Evolutionary conservation across 2,888 invertebrate species (phyloP).

Genomic region (Lepas anatifera): DNA sequence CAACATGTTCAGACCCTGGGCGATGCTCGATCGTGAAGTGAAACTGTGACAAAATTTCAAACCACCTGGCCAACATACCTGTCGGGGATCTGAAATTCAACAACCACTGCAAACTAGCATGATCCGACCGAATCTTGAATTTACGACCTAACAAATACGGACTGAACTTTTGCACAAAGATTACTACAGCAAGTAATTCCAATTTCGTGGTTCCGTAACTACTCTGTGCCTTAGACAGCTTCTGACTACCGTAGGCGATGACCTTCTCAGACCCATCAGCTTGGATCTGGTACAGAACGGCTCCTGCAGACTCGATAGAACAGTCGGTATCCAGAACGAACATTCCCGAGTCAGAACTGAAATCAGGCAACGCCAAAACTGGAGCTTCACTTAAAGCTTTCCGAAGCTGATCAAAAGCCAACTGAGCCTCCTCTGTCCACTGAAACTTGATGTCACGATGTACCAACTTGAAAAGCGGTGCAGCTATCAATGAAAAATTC

Average conservation of each 20-base stretch:
- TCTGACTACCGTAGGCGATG: neutral
- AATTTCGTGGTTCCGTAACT: neutral
- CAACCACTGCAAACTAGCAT: neutral
- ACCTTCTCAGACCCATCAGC: neutral
- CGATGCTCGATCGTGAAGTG: neutral
- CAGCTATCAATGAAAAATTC: neutral
- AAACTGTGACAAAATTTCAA: neutral
- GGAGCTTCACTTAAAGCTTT: neutral
- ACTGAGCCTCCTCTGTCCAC: neutral
- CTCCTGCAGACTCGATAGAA: neutral
- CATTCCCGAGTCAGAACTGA: neutral
- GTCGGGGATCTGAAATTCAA: neutral
- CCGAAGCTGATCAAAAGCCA: neutral
- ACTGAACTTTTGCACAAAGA: neutral
- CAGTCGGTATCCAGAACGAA: neutral
- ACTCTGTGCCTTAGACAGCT: neutral
- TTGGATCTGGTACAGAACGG: neutral
- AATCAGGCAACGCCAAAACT: neutral
- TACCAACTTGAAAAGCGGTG: neutral
- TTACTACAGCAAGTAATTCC: neutral
- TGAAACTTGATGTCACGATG: neutral
- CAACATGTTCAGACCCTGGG: neutral
- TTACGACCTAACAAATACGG: neutral
- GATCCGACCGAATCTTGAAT: neutral
- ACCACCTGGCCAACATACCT: neutral